Base-by-base conservation (phyloP, 2,797 vertebrate genomes). In the Pseudochromis fuscus region DNA sequence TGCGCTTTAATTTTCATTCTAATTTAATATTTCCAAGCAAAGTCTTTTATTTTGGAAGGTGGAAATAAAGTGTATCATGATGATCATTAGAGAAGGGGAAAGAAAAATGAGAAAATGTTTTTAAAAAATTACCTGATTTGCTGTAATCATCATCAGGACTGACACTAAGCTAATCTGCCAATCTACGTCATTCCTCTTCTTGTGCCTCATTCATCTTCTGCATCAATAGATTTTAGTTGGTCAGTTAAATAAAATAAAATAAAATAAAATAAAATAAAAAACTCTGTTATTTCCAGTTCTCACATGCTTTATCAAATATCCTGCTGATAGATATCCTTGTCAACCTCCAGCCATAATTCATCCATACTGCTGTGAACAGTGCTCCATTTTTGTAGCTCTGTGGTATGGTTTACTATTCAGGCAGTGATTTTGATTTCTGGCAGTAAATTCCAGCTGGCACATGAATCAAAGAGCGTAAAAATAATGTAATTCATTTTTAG, bases 301-400 rank as follows among this genome's bases (percentile, higher is more conserved):
- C 53, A 52, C 31, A 57, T 24, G 38, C 52, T 78, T 79, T 69
- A 77, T 85, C 82, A 87, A 82, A 72, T 70, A 84, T 70, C 61
- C 67, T 2, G 25, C 69, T 87, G 75, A 88, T 62, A 67, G 68
- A 89, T 79, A 80, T 67, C 76, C 58, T 53, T 82, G 79, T 84
- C 83, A 83, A 66, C 69, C 63, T 48, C 68, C 61, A 62, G 72
- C 67, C 62, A 65, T 84, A 72, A 84, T 53, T 87, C 79, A 85
- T 67, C 71, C 50, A 69, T 67, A 66, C 27, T 24, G 10, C 51
- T 15, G 18, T 71, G 68, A 86, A 72, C 49, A 64, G 45, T 48
- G 76, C 70, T 75, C 51, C 48, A 42, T 69, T 75, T 80, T 63
- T 73, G 52, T 31, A 51, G 53, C 73, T 28, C 9, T 16, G 57